Evolutionary conservation across 2,113 vertebrate species (phyloP).

Genomic region (Hippocampus zosterae): DNA sequence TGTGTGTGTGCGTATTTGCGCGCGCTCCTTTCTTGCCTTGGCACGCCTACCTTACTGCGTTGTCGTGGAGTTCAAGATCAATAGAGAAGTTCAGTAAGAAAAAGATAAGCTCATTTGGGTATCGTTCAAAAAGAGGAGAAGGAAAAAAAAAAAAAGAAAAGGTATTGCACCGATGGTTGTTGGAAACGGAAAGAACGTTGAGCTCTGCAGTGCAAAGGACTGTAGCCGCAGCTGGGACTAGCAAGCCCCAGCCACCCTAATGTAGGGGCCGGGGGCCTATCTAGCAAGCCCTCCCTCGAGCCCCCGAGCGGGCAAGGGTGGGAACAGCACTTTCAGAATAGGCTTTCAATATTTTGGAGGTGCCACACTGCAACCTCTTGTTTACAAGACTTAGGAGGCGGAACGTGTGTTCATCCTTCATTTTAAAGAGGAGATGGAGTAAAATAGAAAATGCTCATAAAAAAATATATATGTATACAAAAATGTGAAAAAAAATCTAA

Average conservation of each 20-base stretch:
- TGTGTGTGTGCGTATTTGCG: constrained; percentile 73
- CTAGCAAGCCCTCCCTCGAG: constrained; percentile 75
- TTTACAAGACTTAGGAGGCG: constrained; percentile 95
- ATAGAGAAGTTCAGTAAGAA: constrained; percentile 73
- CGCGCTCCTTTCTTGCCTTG: constrained; percentile 92
- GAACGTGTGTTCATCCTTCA: constrained; percentile 94
- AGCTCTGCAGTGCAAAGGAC: constrained; percentile 94
- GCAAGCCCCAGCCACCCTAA: constrained; percentile 76
- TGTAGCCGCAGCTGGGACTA: constrained; percentile 99
- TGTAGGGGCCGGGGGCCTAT: constrained; percentile 48
- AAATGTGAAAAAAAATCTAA: constrained; percentile 30
- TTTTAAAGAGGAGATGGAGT: constrained; percentile 88
- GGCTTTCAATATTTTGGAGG: constrained; percentile 97
- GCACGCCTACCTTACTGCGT: constrained; percentile 90
- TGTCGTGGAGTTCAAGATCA: constrained; percentile 89
- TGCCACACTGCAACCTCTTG: constrained; percentile 85
- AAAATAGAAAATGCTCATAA: constrained; percentile 57
- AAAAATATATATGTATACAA: constrained; percentile 36
- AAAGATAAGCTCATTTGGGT: constrained; percentile 81
- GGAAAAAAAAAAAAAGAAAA: constrained; percentile 58
- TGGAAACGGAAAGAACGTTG: constrained; percentile 93
- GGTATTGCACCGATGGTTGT: constrained; percentile 98
- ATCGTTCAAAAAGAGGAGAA: constrained; percentile 72
- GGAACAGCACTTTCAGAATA: constrained; percentile 97
- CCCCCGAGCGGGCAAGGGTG: constrained; percentile 61